A percentile compares a stretch with the other conserved stretches of the same genome.
phyloP scores from a whole-genome alignment of 2,113 vertebrate species.

The Bambusicola thoracicus region DNA sequence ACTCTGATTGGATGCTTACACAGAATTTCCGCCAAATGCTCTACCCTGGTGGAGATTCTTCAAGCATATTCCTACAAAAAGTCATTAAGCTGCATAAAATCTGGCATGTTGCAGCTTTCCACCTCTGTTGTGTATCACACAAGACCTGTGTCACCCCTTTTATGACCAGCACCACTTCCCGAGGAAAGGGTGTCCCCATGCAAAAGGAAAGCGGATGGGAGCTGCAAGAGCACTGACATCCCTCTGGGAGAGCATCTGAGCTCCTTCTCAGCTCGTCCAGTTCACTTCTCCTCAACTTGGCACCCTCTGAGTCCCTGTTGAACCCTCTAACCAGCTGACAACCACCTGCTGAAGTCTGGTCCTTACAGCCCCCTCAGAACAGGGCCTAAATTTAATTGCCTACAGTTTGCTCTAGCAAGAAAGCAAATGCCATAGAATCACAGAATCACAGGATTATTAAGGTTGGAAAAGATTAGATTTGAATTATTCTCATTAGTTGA shows the following conservation, averaged over 20 bases:
- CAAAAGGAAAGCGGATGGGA: background rate
- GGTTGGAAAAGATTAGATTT: background rate
- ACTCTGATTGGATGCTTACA: background rate
- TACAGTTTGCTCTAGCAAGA: background rate
- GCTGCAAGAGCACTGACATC: background rate
- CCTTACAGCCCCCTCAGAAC: background rate
- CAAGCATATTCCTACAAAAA: background rate
- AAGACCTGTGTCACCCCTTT: background rate
- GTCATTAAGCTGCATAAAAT: accelerated
- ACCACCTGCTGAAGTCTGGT: background rate
- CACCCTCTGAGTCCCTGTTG: background rate
- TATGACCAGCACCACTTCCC: background rate
- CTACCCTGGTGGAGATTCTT: background rate
- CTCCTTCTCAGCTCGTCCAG: background rate
- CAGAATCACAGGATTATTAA: too few relatives aligned
- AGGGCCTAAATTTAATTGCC: background rate
- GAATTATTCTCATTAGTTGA: accelerated
- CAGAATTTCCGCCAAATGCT: background rate
- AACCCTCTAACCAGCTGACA: too few relatives aligned
- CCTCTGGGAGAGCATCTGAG: background rate
- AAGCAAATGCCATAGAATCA: background rate
- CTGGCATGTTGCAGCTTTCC: background rate
- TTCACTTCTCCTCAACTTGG: background rate
- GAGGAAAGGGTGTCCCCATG: background rate
- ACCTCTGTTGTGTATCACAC: background rate